Evolutionary conservation across 1,140 invertebrate species (phyloP).

Genomic region (Drosophila serrata): DNA sequence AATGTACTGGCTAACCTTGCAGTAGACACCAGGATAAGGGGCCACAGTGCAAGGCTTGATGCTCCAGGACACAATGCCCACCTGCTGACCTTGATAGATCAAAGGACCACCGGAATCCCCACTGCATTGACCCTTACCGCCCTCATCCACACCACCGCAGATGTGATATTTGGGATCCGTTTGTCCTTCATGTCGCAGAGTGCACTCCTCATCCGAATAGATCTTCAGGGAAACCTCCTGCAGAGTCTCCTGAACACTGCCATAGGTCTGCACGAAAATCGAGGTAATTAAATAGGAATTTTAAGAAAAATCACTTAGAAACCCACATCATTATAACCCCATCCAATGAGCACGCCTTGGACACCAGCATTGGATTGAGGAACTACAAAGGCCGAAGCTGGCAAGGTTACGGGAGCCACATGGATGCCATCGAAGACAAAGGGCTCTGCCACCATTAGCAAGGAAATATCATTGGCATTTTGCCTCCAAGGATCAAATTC

Average conservation of each 20-base stretch:
- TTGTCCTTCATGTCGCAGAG: constrained; percentile 48
- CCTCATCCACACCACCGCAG: constrained; percentile 84
- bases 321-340: constrained; percentile 77
- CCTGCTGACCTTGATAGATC: constrained; percentile 68
- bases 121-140: too few species aligned
- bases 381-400: constrained; percentile 49
- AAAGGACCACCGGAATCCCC: constrained; percentile 86
- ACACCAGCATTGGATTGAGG: constrained; percentile 56
- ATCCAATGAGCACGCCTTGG: constrained; percentile 70
- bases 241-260: constrained; percentile 64
- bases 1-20: constrained; percentile 85
- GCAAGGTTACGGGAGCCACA: constrained; percentile 65
- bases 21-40: constrained; percentile 85
- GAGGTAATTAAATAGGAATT: too few species aligned
- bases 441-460: constrained; percentile 53
- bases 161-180: constrained; percentile 75
- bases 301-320: neutral
- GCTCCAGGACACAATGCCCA: constrained; percentile 86
- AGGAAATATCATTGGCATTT: constrained; percentile 78
- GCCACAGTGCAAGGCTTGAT: constrained; percentile 84
- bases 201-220: constrained; percentile 82
- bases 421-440: constrained; percentile 57
- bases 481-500: constrained; percentile 55
- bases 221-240: constrained; percentile 84
- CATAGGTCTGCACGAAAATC: constrained; percentile 71